These are phyloP conservation scores for Hapalemur alaotrensis DNA, from an alignment of 2,797 vertebrate genomes.

Conservation along the genomic window DNA sequence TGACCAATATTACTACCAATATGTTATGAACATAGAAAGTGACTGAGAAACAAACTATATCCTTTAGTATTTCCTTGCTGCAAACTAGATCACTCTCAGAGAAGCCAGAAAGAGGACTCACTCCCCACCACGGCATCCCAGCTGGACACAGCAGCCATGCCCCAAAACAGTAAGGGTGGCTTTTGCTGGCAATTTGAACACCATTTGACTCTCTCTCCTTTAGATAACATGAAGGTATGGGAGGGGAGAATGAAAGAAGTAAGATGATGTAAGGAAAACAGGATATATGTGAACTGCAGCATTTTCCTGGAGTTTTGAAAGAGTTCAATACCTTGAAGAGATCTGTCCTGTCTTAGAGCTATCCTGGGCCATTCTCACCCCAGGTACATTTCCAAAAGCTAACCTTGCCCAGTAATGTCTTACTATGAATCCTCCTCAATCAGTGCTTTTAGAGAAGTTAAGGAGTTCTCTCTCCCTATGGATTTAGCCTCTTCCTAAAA, in stretches of 20 bases:
- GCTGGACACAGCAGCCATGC: not conserved
- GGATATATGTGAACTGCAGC: not conserved
- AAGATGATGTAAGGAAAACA: not conserved
- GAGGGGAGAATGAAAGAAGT: not conserved
- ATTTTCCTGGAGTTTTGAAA: not conserved
- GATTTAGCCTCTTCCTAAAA: not conserved
- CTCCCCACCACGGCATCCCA: not conserved
- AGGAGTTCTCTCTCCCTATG: not conserved
- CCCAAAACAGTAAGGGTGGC: not conserved
- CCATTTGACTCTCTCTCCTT: not conserved
- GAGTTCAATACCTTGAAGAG: not conserved
- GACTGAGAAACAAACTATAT: constrained; percentile 13
- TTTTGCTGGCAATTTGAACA: not conserved
- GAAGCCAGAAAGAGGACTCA: not conserved
- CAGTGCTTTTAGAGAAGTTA: not conserved
- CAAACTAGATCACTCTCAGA: not conserved
- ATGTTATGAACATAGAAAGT: not conserved
- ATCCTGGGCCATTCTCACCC: not conserved
- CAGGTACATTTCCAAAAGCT: not conserved
- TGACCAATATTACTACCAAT: not conserved
- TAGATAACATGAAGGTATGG: not conserved
- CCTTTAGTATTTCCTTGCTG: not conserved
- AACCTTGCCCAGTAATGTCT: not conserved
- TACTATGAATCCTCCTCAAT: not conserved
- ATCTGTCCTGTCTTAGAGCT: not conserved